Percentiles rank a stretch among this genome's conserved stretches.
Evolutionary conservation across 2,797 vertebrate genomes (phyloP).

Genomic region (Nannoperca australis): DNA sequence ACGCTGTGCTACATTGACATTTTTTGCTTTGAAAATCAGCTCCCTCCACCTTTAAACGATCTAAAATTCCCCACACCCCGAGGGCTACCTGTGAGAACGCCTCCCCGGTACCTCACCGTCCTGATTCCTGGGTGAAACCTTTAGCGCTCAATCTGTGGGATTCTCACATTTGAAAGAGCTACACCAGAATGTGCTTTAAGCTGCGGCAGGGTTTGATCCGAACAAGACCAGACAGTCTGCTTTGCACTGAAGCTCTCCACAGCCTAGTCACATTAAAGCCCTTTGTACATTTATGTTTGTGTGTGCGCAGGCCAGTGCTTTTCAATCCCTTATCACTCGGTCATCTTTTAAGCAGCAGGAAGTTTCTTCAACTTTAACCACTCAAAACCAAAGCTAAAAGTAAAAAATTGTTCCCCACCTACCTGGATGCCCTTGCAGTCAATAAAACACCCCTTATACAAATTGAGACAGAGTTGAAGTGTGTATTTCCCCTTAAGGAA

Average conservation of each 20-base stretch:
- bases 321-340: slow-evolving; percentile 58
- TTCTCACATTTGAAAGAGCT: slow-evolving; percentile 64
- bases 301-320: slow-evolving; percentile 23
- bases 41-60: slow-evolving; percentile 62
- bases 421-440: slow-evolving; percentile 35
- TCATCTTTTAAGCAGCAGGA: slow-evolving; percentile 70
- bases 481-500: slow-evolving; percentile 46
- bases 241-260: slow-evolving; percentile 72
- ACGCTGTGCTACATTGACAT: slow-evolving; percentile 32
- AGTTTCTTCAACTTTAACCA: slow-evolving; percentile 63
- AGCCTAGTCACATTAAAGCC: slow-evolving; percentile 72
- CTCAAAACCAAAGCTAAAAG: slow-evolving; percentile 20
- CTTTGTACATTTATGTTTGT: slow-evolving; percentile 46
- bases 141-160: slow-evolving; percentile 54
- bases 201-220: slow-evolving; percentile 69
- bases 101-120: slow-evolving; percentile 26
- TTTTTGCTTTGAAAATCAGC: slow-evolving; percentile 51
- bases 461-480: slow-evolving; percentile 42
- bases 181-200: slow-evolving; percentile 69
- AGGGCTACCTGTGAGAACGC: slow-evolving; percentile 64
- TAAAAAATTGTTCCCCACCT: slow-evolving; percentile 23
- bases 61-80: slow-evolving; percentile 61
- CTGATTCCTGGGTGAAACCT: slow-evolving; percentile 54
- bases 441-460: slow-evolving; percentile 39
- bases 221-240: slow-evolving; percentile 69